phyloP scores from a whole-genome alignment of 2,113 vertebrate genomes.

The Chloebia gouldiae region DNA sequence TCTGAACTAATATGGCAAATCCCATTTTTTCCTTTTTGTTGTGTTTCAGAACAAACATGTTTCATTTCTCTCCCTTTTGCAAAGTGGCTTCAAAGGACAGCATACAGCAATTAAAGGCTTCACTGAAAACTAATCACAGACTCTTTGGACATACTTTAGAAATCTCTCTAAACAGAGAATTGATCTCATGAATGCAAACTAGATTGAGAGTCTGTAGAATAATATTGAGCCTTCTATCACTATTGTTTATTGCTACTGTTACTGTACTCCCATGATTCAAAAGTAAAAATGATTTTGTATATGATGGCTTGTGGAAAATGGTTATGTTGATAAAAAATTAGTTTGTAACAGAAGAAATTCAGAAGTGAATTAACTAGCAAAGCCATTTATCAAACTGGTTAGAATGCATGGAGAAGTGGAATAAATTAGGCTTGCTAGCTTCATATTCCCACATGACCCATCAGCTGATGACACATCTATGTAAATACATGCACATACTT shows the following conservation, averaged over 20 bases:
- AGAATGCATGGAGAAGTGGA: constrained; percentile 33
- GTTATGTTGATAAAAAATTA: background rate
- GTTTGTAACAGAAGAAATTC: background rate
- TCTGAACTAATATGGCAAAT: background rate
- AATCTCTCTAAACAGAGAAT: background rate
- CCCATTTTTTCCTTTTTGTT: background rate
- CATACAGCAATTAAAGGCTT: background rate
- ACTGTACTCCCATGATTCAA: background rate
- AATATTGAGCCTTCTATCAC: background rate
- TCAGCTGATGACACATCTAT: constrained; percentile 28
- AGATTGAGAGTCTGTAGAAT: background rate
- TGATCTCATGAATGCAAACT: background rate
- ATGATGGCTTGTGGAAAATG: constrained; percentile 12
- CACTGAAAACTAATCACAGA: background rate
- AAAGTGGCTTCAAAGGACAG: background rate
- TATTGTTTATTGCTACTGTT: background rate
- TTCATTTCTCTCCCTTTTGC: background rate
- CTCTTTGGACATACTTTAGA: background rate
- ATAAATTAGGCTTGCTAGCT: constrained; percentile 8
- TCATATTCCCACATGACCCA: background rate
- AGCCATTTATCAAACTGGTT: background rate
- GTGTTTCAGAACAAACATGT: background rate
- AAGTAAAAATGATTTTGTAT: background rate
- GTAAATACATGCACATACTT: constrained; percentile 6
- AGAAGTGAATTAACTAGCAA: background rate